Base-by-base conservation (phyloP, 2,113 vertebrate genomes). In the Oenanthe melanoleuca region DNA sequence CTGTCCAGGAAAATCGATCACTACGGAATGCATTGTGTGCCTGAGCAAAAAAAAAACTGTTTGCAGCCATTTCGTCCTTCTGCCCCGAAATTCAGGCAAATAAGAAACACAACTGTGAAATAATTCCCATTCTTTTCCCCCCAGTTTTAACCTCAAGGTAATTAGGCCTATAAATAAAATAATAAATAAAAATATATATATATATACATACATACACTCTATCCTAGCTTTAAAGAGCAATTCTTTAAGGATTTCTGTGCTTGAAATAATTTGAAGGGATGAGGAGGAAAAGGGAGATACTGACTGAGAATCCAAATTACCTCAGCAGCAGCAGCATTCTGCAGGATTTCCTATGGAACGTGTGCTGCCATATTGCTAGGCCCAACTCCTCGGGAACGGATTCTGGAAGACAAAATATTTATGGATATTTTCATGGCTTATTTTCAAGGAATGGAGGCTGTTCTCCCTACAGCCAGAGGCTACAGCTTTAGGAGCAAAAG, bases 401-500 rank as follows among this genome's bases (percentile, higher is more conserved):
- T 16, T 69, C 97, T 98, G 92, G 72, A 97, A 98, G 96, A 97
- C 86, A 97, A 97, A 93, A 97, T 19, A 96, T 95, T 97, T 44
- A 86, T 5, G 85, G 93, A 59, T 73, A 86, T 71, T 85, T 95
- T 69, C 89, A 92, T 28, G 83, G 80, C 29, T 45, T 33, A 28
- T 94, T 81, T 92, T 80, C 81, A 74, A 89, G 63, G 56, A 38
- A 29, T 44, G 50, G 56, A 45, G 33, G 44, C 61, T 63, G 42
- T n/a, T 89, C 71, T 71, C 42, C 50, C 47, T 10, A 20, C 5
- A 82, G 4, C 44, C 85, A 64, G 79, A 91, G 57, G 63, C 65
- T 93, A 26, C 75, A 93, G 73, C 50, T 91, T 40, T 15, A 84
- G 93, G 74, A 86, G 80, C 59, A 23, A 88, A 59, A 61, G 59